phyloP scores from a whole-genome alignment of 53 echinoderm and acorn worm genomes.

The Holothuria leucospilota region DNA sequence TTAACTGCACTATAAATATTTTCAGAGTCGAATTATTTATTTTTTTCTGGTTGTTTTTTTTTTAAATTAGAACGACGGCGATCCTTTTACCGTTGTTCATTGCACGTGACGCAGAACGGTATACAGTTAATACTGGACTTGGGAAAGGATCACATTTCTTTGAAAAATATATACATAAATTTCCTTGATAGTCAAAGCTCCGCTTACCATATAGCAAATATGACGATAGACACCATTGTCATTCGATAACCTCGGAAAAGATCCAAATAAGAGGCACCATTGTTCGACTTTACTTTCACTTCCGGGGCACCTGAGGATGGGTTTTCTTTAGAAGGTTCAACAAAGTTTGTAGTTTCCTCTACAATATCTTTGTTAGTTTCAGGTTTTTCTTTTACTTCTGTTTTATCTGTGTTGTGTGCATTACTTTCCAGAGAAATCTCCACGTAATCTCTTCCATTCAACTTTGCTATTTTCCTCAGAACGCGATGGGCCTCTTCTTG shows the following conservation, averaged over 20 bases:
- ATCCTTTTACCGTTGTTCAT: too few species aligned
- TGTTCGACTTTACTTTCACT: too few species aligned
- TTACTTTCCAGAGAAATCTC: neutral
- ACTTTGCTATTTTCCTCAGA: constrained; percentile 2
- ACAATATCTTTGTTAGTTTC: neutral
- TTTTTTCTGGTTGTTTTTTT: too few species aligned
- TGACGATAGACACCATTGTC: neutral
- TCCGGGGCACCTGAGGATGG: neutral
- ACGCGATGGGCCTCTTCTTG: neutral
- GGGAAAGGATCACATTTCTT: too few species aligned
- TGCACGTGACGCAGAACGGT: too few species aligned
- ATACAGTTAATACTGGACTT: too few species aligned
- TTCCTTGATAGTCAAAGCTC: too few species aligned
- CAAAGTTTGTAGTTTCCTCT: neutral
- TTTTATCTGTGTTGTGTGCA: too few species aligned
- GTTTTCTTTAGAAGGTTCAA: neutral
- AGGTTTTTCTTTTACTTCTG: neutral
- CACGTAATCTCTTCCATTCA: neutral
- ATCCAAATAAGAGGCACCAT: constrained; percentile 19
- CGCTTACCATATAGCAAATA: constrained; percentile 12
- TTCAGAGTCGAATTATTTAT: too few species aligned
- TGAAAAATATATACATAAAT: too few species aligned
- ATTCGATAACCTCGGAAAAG: constrained; percentile 19
- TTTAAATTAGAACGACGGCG: too few species aligned
- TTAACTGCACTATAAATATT: too few species aligned